phyloP scores from a whole-genome alignment of 1,140 invertebrate species.

The Magallana gigas region DNA sequence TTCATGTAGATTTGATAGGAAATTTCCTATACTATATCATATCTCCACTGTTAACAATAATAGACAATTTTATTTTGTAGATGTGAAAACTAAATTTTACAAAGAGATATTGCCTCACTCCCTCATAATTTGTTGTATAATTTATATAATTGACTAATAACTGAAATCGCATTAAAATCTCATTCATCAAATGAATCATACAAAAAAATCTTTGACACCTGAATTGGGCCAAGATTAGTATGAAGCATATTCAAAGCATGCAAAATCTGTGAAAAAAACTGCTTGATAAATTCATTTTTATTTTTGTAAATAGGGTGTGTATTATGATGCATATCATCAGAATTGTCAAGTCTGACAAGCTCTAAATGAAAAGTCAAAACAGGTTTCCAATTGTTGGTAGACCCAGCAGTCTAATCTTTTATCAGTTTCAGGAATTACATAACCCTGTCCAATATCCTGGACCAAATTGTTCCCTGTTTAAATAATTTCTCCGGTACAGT shows the following conservation, averaged over 20 bases:
- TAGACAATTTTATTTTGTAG: no score
- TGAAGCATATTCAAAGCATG: not conserved
- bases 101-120: no score
- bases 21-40: no score
- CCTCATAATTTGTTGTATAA: no score
- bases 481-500: slow-evolving; percentile 1
- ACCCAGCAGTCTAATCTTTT: not conserved
- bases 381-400: slow-evolving; percentile 4
- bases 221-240: not conserved
- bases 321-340: not conserved
- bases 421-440: slow-evolving; percentile 26
- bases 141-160: not conserved
- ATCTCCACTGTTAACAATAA: no score
- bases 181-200: slow-evolving; percentile 1
- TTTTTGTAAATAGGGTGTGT: not conserved
- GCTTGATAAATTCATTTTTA: not conserved
- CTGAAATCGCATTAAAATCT: not conserved
- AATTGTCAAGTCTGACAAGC: slow-evolving; percentile 7
- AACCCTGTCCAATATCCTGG: slow-evolving; percentile 20
- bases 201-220: not conserved
- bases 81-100: no score
- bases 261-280: not conserved
- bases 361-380: not conserved
- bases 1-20: no score
- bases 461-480: slow-evolving; percentile 8